A percentile compares a stretch with the other conserved stretches of the same genome.
Evolutionary conservation across 1,140 invertebrate species (phyloP).

Genomic region (Drosophila navojoa): DNA sequence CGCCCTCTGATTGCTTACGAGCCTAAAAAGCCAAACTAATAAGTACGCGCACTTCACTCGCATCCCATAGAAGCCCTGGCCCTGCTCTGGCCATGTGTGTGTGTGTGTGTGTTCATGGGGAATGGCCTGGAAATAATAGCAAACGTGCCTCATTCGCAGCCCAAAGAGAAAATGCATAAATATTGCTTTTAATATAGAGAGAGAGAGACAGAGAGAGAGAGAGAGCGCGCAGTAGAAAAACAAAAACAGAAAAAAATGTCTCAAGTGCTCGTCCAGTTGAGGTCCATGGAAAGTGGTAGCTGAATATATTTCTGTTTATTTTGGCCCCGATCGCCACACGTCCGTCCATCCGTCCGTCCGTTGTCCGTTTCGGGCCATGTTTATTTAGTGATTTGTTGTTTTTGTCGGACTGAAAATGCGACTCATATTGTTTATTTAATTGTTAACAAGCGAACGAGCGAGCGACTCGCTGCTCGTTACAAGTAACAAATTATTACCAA

Average conservation of each 20-base stretch:
- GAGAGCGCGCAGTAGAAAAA: neutral
- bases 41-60: constrained; percentile 36
- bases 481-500: constrained; percentile 77
- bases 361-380: constrained; percentile 35
- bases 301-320: constrained; percentile 56
- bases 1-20: constrained; percentile 41
- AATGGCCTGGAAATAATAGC: constrained; percentile 80
- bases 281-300: constrained; percentile 60
- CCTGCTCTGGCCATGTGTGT: no score
- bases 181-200: constrained; percentile 72
- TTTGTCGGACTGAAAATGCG: constrained; percentile 61
- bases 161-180: constrained; percentile 72
- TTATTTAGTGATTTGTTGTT: constrained; percentile 75
- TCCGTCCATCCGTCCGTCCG: neutral
- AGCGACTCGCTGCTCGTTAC: constrained; percentile 56
- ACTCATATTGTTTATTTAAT: constrained; percentile 82
- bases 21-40: constrained; percentile 48
- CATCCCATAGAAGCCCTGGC: neutral
- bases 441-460: constrained; percentile 74
- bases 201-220: neutral
- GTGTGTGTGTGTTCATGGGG: constrained; percentile 71
- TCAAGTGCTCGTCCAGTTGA: constrained; percentile 63
- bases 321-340: constrained; percentile 45
- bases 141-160: constrained; percentile 67
- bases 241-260: constrained; percentile 56